phyloP scores from a whole-genome alignment of 2,797 vertebrate genomes.

The Notamacropus eugenii region DNA sequence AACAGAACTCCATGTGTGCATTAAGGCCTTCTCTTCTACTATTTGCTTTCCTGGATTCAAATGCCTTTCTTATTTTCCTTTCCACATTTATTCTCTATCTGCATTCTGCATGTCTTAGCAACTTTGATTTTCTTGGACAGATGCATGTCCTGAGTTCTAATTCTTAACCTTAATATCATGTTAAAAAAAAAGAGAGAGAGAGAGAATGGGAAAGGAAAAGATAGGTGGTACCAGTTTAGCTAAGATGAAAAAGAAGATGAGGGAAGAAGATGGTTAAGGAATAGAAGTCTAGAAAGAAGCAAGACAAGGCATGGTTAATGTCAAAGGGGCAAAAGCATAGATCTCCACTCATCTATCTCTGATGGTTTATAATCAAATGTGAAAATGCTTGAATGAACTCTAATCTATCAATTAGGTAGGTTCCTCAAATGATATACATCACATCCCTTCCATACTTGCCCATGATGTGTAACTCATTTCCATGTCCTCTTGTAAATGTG shows the following conservation, averaged over 20 bases:
- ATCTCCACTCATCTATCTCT: not conserved
- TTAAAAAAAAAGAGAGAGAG: not conserved
- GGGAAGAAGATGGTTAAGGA: not conserved
- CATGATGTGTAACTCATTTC: not conserved
- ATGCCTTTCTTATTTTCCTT: not conserved
- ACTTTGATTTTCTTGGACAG: not conserved
- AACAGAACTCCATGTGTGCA: not conserved
- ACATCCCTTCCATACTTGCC: not conserved
- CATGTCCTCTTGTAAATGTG: not conserved
- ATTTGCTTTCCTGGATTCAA: not conserved
- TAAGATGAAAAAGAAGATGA: not conserved
- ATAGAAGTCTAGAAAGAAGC: not conserved
- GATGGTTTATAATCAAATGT: not conserved
- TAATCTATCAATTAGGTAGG: not conserved
- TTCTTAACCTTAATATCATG: not conserved
- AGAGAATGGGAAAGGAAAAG: not conserved
- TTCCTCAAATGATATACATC: not conserved
- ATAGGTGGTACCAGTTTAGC: not conserved
- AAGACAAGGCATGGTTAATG: not conserved
- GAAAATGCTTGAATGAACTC: not conserved
- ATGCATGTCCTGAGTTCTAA: not conserved
- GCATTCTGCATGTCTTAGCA: not conserved
- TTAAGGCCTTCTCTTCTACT: not conserved
- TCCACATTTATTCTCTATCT: not conserved
- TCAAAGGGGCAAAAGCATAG: not conserved